Evolutionary conservation across 1,140 invertebrate genomes (phyloP).

Genomic region (Drosophila funebris): DNA sequence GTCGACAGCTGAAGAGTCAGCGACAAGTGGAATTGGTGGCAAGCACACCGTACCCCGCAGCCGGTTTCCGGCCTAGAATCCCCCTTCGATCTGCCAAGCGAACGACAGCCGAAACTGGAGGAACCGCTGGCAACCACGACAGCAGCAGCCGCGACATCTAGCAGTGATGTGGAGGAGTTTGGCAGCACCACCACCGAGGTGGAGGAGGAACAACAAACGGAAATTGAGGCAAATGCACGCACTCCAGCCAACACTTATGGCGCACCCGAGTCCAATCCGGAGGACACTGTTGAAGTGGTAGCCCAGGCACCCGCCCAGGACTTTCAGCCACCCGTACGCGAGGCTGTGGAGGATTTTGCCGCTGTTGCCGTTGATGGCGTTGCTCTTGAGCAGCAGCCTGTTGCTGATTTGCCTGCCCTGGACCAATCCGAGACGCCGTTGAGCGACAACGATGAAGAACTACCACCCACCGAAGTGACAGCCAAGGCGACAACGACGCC

Average conservation of each 20-base stretch:
- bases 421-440: slow-evolving; percentile 40
- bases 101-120: slow-evolving; percentile 57
- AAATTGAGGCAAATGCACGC: slow-evolving; percentile 51
- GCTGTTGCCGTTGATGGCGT: slow-evolving; percentile 46
- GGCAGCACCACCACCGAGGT: slow-evolving; percentile 35
- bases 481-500: slow-evolving; percentile 41
- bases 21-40: slow-evolving; percentile 72
- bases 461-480: slow-evolving; percentile 24
- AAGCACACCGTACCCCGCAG: slow-evolving; percentile 72
- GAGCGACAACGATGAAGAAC: slow-evolving; percentile 17
- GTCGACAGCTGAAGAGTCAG: slow-evolving; percentile 59
- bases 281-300: slow-evolving; percentile 65
- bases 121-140: slow-evolving; percentile 41
- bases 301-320: slow-evolving; percentile 60
- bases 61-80: slow-evolving; percentile 71
- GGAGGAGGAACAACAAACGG: slow-evolving; percentile 34
- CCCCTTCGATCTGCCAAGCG: slow-evolving; percentile 67
- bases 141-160: slow-evolving; percentile 2
- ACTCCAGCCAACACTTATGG: slow-evolving; percentile 68
- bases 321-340: slow-evolving; percentile 76
- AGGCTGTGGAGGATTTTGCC: slow-evolving; percentile 73
- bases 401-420: slow-evolving; percentile 80
- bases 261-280: slow-evolving; percentile 37
- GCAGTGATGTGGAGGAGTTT: slow-evolving; percentile 48
- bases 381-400: slow-evolving; percentile 70